Base-by-base conservation (phyloP, 2,888 invertebrate species). In the Panopea generosa region DNA sequence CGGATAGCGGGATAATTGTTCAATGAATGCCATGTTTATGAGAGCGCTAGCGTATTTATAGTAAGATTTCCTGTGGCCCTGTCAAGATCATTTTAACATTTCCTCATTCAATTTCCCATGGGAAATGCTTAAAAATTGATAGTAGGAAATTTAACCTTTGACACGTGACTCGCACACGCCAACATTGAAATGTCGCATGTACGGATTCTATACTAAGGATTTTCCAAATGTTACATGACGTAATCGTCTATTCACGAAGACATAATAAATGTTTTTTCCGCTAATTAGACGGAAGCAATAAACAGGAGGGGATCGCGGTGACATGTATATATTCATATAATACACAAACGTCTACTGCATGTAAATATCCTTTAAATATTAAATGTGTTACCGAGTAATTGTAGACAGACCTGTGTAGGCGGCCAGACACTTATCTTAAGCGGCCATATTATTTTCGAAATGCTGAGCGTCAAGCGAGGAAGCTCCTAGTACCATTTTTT, bases 131-230 rank as follows among this genome's bases (percentile, higher is more conserved):
- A 56, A 73, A n/a, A n/a, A 73, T 73, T 56, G 61, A 67, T 26
- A 62, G 49, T 38, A 67, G 38, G 73, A 62, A 67, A 67, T 65
- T 56, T 67, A 61, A 50, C 67, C 47, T 22, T 22, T 16, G 24
- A 27, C 73, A 73, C 62, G 73, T 49, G 73, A 27, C 18, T 2
- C 3, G 62, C 73, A 67, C 73, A 67, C 53, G 73, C 27, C 20
- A 2, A 9, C 20, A 49, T 29, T 40, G 49, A 38, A 45, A 60
- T 57, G 45, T 27, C 33, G 29, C 22, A 65, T 60, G 47, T 52
- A 24, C 26, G 40, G 50, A 65, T 52, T 59, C 24, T 26, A 20
- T n/a, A 20, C 29, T n/a, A 47, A 49, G 47, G 47, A n/a, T n/a
- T 27, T 45, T 20, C 61, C 26, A 61, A 61, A 61, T 61, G 61